Base-by-base conservation (phyloP, 2,113 vertebrate genomes). In the Lethenteron camtschaticum region DNA sequence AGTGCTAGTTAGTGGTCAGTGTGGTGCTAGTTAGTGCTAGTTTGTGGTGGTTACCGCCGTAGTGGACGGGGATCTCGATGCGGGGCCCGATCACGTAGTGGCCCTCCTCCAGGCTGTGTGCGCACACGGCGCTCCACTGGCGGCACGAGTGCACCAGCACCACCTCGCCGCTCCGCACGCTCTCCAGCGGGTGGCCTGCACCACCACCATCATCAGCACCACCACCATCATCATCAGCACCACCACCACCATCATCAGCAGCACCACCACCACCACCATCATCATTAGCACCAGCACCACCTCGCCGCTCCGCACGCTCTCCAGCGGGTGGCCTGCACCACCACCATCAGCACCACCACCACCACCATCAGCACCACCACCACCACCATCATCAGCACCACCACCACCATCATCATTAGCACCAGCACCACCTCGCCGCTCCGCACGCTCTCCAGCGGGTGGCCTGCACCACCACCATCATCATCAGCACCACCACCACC, bases 51-150 rank as follows among this genome's bases (percentile, higher is more conserved):
- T 83, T 84, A 97, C 94, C 94, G 84, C 91, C 88, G 80, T 96
- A 97, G 81, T 97, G 94, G 24, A 97, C 94, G 2, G 94, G 94
- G 77, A 97, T 97, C 81, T 97, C 91, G 78, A 97, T 96, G 84
- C 96, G 95, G 70, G 94, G 94, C 74, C 94, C 94, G 68, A 97
- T 97, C 79, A 97, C 94, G 58, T 97, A 97, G 80, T 97, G 91
- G 70, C 94, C 94, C 74, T 96, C 94, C 77, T 97, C 94, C 74
- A 97, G 82, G 78, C 91, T 97, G 76, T 97, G 94, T 76, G 94
- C 94, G 73, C 91, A 96, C 73, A 97, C 90, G 58, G 94, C 96
- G 24, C 91, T 97, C 94, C 94, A 97, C 78, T 96, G 94, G 55
- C 91, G 88, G 72, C 94, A 96, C 0, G 94, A 97, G 79, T 97